Evolutionary conservation across 2,797 vertebrate genomes (phyloP).

Genomic region (Sebastes itinus): DNA sequence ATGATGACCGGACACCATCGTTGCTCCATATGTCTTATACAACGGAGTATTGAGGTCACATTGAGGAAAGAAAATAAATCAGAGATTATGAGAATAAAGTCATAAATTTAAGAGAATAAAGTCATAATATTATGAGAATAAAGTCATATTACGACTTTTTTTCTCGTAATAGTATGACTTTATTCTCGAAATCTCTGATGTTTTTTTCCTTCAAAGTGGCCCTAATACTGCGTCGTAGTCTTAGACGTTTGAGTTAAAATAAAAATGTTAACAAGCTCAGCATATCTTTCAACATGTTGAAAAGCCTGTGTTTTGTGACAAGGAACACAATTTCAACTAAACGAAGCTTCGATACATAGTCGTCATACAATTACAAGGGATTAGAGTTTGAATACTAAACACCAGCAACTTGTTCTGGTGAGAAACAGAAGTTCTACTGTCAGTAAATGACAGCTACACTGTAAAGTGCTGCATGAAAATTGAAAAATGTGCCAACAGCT

Average conservation of each 20-base stretch:
- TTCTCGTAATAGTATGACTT: too few relatives aligned
- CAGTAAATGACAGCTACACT: not conserved
- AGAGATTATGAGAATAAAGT: too few relatives aligned
- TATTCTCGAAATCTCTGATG: too few relatives aligned
- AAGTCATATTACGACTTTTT: too few relatives aligned
- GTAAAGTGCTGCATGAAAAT: conserved; percentile 14
- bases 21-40: not conserved
- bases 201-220: too few relatives aligned
- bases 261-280: not conserved
- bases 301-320: not conserved
- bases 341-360: not conserved
- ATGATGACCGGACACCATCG: not conserved
- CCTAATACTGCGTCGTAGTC: too few relatives aligned
- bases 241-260: too few relatives aligned
- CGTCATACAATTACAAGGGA: not conserved
- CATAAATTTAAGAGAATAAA: too few relatives aligned
- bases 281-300: not conserved
- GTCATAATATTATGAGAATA: too few relatives aligned
- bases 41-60: too few relatives aligned
- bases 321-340: not conserved
- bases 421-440: not conserved
- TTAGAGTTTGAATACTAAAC: not conserved
- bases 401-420: not conserved
- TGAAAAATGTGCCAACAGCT: conserved; percentile 52
- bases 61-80: not conserved